A percentile compares a stretch with the other conserved stretches of the same genome.
Evolutionary conservation across 1,140 invertebrate species (phyloP).

Genomic region (Aphelenchoides fujianensis): DNA sequence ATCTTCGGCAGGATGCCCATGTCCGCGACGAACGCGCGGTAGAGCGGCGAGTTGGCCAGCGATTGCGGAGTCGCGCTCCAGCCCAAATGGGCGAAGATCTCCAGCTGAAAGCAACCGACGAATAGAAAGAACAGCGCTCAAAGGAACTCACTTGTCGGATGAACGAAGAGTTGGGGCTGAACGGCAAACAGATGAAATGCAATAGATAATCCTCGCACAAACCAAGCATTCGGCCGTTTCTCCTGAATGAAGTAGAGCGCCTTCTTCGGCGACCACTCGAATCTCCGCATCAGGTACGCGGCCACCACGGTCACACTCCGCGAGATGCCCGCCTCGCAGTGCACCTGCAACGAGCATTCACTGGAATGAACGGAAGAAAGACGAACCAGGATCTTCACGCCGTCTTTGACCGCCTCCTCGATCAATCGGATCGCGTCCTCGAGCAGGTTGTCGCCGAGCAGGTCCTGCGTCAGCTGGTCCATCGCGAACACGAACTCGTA

Average conservation of each 20-base stretch:
- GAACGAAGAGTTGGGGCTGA: slow-evolving; percentile 46
- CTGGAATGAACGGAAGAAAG: too few relatives aligned
- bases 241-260: slow-evolving; percentile 47
- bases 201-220: not conserved
- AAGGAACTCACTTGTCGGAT: slow-evolving; percentile 25
- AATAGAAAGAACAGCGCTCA: too few relatives aligned
- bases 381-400: slow-evolving; percentile 55
- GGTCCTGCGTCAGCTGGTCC: slow-evolving; percentile 42
- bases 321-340: slow-evolving; percentile 51
- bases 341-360: not conserved
- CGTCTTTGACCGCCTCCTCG: slow-evolving; percentile 33
- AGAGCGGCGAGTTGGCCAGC: slow-evolving; percentile 39
- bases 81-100: slow-evolving; percentile 45
- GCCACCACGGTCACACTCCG: slow-evolving; percentile 46
- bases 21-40: slow-evolving; percentile 46
- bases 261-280: slow-evolving; percentile 41
- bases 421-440: slow-evolving; percentile 50
- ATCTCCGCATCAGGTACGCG: slow-evolving; percentile 52
- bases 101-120: slow-evolving; percentile 31
- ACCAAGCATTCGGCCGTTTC: slow-evolving; percentile 40
- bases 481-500: slow-evolving; percentile 52
- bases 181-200: not conserved
- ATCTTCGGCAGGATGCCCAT: slow-evolving; percentile 35
- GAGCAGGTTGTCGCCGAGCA: slow-evolving; percentile 43
- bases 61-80: slow-evolving; percentile 34